Conservation (phyloP, 2,797 vertebrate genomes). For the Pseudomugil tenellus region DNA sequence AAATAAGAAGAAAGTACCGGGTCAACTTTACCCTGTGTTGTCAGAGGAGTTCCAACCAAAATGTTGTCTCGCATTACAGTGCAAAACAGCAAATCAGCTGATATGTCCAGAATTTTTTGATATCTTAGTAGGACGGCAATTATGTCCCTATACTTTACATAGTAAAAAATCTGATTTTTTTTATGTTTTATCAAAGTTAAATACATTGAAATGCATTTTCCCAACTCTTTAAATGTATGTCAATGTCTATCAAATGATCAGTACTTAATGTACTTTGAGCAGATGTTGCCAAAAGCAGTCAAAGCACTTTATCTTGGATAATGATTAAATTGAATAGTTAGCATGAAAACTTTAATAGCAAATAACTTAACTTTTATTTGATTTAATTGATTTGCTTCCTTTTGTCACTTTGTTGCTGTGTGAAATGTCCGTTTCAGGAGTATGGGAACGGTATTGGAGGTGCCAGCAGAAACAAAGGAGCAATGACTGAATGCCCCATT, state of each 20-base stretch:
- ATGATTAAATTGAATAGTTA: constrained; percentile 20
- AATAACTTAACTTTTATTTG: constrained; percentile 18
- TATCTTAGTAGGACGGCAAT: constrained; percentile 25
- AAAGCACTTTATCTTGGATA: constrained; percentile 20
- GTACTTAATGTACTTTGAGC: neutral
- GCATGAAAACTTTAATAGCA: constrained; percentile 20
- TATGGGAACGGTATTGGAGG: constrained; percentile 1
- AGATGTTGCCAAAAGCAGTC: constrained; percentile 20
- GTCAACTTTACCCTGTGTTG: constrained; percentile 15
- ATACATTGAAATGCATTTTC: constrained; percentile 1
- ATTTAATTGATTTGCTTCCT: constrained; percentile 19
- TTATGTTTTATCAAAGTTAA: neutral
- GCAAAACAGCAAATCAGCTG: constrained; percentile 49
- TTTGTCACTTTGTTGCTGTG: constrained; percentile 6
- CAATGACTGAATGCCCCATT: constrained; percentile 31
- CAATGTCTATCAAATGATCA: constrained; percentile 10
- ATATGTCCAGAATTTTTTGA: too few species aligned
- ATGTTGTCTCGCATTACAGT: constrained; percentile 59
- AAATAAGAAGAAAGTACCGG: constrained; percentile 29
- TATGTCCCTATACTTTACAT: constrained; percentile 13
- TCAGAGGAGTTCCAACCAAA: constrained; percentile 40
- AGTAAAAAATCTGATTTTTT: neutral
- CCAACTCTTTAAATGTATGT: constrained; percentile 13
- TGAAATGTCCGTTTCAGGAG: constrained; percentile 1
- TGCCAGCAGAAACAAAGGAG: constrained; percentile 8